phyloP scores from a whole-genome alignment of 2,113 vertebrate genomes.

The Chlamydotis undulata region DNA sequence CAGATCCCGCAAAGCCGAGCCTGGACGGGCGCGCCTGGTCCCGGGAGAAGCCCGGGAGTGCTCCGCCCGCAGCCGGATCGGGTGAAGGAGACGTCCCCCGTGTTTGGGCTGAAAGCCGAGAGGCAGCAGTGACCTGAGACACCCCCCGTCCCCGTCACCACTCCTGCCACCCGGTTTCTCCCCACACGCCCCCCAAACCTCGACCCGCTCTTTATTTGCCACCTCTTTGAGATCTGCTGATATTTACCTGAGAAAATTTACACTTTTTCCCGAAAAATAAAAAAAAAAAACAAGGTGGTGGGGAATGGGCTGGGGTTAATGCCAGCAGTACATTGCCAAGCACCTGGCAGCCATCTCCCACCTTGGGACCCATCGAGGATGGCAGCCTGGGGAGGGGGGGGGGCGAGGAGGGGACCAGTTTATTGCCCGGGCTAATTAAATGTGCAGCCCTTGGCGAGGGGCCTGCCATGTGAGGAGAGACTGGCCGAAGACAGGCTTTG shows the following conservation, averaged over 20 bases:
- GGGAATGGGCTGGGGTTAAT: not conserved
- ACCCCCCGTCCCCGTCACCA: too few relatives aligned
- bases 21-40: not conserved
- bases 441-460: constrained; percentile 49
- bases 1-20: not conserved
- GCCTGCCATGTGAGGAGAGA: constrained; percentile 72
- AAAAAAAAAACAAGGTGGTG: not conserved
- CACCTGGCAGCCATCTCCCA: not conserved
- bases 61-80: not conserved
- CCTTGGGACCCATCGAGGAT: not conserved
- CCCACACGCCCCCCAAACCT: not conserved
- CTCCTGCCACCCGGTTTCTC: not conserved
- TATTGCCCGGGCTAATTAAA: constrained; percentile 54
- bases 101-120: constrained; percentile 9
- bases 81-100: not conserved
- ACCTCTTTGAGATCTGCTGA: not conserved
- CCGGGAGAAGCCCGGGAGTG: not conserved
- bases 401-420: not conserved
- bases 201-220: not conserved
- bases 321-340: not conserved
- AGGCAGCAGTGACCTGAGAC: not conserved
- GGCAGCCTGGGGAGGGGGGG: not conserved
- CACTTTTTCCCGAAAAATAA: not conserved
- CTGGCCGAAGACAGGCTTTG: constrained; percentile 69
- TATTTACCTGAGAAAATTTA: not conserved